Base-by-base conservation (phyloP, 2,797 vertebrate genomes). In the Betta splendens region DNA sequence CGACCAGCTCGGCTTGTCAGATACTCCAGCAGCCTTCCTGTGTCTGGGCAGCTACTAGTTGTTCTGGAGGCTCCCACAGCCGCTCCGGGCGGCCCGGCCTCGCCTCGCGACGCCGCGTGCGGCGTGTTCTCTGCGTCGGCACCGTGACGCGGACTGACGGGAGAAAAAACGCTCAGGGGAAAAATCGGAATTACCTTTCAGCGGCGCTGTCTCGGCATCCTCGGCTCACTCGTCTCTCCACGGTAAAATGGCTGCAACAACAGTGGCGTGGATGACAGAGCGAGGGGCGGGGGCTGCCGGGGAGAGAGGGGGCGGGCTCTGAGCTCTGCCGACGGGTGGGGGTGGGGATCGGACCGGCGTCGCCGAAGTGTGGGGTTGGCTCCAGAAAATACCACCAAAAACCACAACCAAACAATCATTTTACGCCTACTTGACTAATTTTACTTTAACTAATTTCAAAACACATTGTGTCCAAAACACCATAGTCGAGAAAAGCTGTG, bases 191-290 rank as follows among this genome's bases (percentile, higher is more conserved):
- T 80, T 86, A 89, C 87, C 87, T 84, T 79, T 74, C 10, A 79
- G 21, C 66, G 62, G 61, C 5, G 76, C 49, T 55, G 72, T 40
- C 60, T 81, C 61, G 63, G 71, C 81, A 81, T 87, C 79, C 75
- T 81, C 75, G 64, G 40, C 63, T 70, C 36, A 55, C 48, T 70
- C 69, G 84, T 75, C 56, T 75, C 66, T 87, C 69, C 80, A 70
- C 79, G 55, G 77, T 85, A 89, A 89, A 89, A 89, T 89, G 88
- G 88, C 88, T 81, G 88, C 83, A 84, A 79, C 79, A 80, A 83
- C 79, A 77, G 80, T 66, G 47, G 77, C 72, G 78, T 70, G 77
- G 77, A 73, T 80, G 81, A 77, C 61, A 72, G 80, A 83, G 49
- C 48, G 62, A 60, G 77, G 71, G 84, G 83, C 68, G 81, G 80